Evolutionary conservation across 2,113 vertebrate genomes (phyloP), one percentile per base, ranked within the genome.

Genomic region (Butastur rufipennis): DNA sequence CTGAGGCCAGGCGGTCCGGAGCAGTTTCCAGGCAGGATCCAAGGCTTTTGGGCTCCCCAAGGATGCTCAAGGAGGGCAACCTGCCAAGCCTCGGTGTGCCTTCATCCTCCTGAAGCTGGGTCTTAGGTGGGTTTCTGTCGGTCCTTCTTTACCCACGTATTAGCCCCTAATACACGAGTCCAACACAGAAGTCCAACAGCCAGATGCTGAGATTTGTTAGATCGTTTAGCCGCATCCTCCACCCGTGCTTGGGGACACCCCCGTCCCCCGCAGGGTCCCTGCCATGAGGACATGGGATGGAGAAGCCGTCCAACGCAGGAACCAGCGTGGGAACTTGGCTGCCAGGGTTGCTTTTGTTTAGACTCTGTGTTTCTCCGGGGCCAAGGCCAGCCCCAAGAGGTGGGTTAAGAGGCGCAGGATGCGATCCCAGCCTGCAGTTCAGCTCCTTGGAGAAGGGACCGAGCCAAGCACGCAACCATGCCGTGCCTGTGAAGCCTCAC

Each of bases 231-330:
- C 3, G 2, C 11, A 1, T 55, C 62, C 38, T 63, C 47, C 2
- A 1, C 43, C 55, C 2, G 0, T 23, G 23, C 36, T 42, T n/a
- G 55, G 31, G 65, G n/a, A 20, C 31, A 52, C 3, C 36, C 21
- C n/a, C 1, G 3, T 40, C 18, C 14, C 17, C 8, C 4, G 3
- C 18, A n/a, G 15, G 36, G 53, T 62, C 19, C 81, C 38, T 1
- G 1, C 21, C 6, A 0, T 15, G 25, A 32, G 56, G 29, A 31
- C 1, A 5, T 36, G 56, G 38, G 45, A 18, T 16, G 45, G 31
- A 52, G 36, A 43, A 43, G 56, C 36, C 31, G 0, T 50, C 36
- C 55, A 42, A 26, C 3, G 1, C 45, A 23, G 55, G 18, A 71
- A 31, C 45, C 25, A 15, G 6, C 1, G 18, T 9, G 45, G 25